These are phyloP conservation scores for Epicampocera succincta DNA, from an alignment of 2,888 invertebrate genomes.

Conservation along the genomic window DNA sequence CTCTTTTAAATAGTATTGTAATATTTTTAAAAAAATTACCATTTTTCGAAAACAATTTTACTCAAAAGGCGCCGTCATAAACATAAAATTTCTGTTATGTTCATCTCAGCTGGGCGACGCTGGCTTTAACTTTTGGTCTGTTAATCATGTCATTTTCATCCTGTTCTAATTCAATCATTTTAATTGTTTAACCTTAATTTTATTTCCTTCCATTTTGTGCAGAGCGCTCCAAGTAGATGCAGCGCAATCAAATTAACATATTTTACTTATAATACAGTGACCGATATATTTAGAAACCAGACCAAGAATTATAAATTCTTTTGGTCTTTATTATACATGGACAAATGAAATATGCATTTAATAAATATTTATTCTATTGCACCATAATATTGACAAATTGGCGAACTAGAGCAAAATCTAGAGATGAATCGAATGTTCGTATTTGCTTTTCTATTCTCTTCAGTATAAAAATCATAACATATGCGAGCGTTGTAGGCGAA, in stretches of 20 bases:
- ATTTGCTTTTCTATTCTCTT: no score
- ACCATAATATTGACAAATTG: constrained; percentile 7
- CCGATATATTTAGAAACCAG: constrained; percentile 44
- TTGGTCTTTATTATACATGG: constrained; percentile 18
- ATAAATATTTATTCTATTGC: constrained; percentile 37
- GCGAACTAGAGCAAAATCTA: not conserved
- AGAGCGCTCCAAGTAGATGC: constrained; percentile 21
- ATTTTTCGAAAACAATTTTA: no score
- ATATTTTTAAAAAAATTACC: no score
- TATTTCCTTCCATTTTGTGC: constrained; percentile 24
- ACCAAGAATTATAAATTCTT: constrained; percentile 37
- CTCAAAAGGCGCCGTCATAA: no score
- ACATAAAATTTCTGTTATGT: no score
- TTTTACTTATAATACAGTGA: constrained; percentile 41
- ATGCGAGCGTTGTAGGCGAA: no score
- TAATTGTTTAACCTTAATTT: constrained; percentile 6
- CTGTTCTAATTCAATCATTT: not conserved
- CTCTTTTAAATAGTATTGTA: no score
- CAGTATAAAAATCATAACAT: no score
- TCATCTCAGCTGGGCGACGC: no score
- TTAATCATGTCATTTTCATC: no score
- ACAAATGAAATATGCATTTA: constrained; percentile 27
- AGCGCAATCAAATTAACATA: constrained; percentile 29
- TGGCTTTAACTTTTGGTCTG: no score
- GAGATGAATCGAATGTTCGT: no score